These are phyloP conservation scores for Furnarius figulus DNA, from an alignment of 2,113 vertebrate species.

Conservation along the genomic window DNA sequence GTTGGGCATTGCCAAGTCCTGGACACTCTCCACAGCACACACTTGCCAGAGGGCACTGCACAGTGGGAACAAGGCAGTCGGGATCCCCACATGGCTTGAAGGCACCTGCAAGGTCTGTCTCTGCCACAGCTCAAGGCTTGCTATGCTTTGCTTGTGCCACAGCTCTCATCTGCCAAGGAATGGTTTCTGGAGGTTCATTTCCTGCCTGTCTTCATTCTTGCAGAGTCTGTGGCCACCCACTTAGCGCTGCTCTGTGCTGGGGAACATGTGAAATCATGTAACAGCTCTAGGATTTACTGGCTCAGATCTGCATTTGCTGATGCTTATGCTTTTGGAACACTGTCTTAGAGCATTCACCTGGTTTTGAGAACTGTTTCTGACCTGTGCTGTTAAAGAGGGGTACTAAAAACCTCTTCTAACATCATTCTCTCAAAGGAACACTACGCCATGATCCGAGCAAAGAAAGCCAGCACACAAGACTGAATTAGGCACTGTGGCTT, in stretches of 20 bases:
- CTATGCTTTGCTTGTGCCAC: not conserved
- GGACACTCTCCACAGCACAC: fast-evolving
- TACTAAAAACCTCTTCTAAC: not conserved
- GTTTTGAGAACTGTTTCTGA: not conserved
- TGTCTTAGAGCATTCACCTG: not conserved
- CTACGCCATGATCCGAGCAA: fast-evolving
- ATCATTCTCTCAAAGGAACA: not conserved
- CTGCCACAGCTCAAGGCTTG: not conserved
- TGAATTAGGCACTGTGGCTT: not conserved
- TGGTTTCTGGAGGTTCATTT: not conserved
- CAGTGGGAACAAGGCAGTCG: fast-evolving
- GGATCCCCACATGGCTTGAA: fast-evolving
- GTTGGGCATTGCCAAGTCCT: fast-evolving
- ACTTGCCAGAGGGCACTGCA: fast-evolving
- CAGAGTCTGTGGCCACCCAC: not conserved
- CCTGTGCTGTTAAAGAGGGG: not conserved
- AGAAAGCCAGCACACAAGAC: not conserved
- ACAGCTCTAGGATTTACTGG: not conserved
- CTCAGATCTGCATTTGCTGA: not conserved
- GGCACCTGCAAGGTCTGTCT: not conserved
- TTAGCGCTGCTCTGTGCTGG: not conserved
- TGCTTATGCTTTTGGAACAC: not conserved
- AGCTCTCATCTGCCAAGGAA: not conserved
- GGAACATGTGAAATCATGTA: not conserved
- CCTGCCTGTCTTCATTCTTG: not conserved